Base-by-base conservation (phyloP, 2,797 vertebrate species). In the Aldrovandia affinis region DNA sequence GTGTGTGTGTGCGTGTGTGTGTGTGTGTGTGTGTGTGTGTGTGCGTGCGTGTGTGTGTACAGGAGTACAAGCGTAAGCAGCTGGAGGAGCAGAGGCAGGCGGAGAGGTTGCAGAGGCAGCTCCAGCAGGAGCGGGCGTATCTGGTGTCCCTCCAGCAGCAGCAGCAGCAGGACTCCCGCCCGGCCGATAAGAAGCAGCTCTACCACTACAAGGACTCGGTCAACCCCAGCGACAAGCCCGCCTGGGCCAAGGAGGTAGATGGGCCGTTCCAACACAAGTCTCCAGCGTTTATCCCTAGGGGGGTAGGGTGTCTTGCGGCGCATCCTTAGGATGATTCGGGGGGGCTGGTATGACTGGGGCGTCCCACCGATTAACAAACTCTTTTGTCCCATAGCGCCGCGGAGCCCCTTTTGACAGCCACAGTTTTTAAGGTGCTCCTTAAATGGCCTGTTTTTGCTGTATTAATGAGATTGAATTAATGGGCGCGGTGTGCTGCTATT, bases 31-130 rank as follows among this genome's bases (percentile, higher is more conserved):
- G n/a, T 79, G 47, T 73, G 68, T 39, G 68, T 73, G 1, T 14
- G 20, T 15, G 30, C 65, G 63, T 15, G 33, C 44, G 50, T 52
- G 22, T 85, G 80, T 86, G 59, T 81, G 68, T 81, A 42, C 81
- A 99, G 98, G 98, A 99, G 89, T 99, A 99, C 89, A 99, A 99
- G 87, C 97, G 98, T 80, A 99, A 99, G 92, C 98, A 99, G 90
- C 70, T 98, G 80, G 98, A 99, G 93, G 98, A 99, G 90, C 98
- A 99, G 93, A 94, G 97, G 87, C 98, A 99, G 92, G 97, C 98
- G 0, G 98, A 99, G 91, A 93, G 97, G 55, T 93, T 99, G n/a
- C 97, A 99, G 93, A 94, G 97, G 89, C 97, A 99, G 89, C 95
- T 99, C 54, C 97, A 99, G 88, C 97, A 99, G 92, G 98, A 99